phyloP scores from a whole-genome alignment of 1,140 invertebrate species.

The Neodiprion lecontei region DNA sequence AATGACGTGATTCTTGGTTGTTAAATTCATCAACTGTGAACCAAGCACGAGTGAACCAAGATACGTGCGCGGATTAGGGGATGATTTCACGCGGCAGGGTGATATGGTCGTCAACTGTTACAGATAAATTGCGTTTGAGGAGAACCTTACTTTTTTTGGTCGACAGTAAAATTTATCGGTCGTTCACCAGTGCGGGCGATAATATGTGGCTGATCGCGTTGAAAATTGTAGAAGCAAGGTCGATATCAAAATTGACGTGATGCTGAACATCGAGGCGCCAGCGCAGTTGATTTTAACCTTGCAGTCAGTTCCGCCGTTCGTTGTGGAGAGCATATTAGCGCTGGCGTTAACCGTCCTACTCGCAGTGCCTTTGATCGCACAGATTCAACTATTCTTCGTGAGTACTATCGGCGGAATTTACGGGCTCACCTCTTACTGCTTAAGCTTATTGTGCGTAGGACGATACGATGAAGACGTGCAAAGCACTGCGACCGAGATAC shows the following conservation, averaged over 20 bases:
- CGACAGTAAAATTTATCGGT: not conserved
- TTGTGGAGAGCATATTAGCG: constrained; percentile 46
- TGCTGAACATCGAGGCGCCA: constrained; percentile 44
- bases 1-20: too few species aligned
- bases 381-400: constrained; percentile 45
- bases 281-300: constrained; percentile 46
- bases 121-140: too few species aligned
- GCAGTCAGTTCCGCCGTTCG: constrained; percentile 42
- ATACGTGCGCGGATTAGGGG: too few species aligned
- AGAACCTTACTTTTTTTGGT: too few species aligned
- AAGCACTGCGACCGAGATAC: not conserved
- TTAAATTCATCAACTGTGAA: too few species aligned
- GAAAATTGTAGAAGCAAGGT: constrained; percentile 8
- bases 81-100: too few species aligned
- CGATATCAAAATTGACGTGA: constrained; percentile 27
- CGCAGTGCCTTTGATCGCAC: constrained; percentile 46
- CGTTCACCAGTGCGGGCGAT: not conserved
- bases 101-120: too few species aligned
- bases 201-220: constrained; percentile 3
- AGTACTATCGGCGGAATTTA: constrained; percentile 24
- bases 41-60: too few species aligned
- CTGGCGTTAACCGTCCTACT: constrained; percentile 45
- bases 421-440: not conserved
- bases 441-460: not conserved
- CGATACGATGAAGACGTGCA: not conserved